Conservation (phyloP, 2,113 vertebrate species). For the Dinomys branickii region DNA sequence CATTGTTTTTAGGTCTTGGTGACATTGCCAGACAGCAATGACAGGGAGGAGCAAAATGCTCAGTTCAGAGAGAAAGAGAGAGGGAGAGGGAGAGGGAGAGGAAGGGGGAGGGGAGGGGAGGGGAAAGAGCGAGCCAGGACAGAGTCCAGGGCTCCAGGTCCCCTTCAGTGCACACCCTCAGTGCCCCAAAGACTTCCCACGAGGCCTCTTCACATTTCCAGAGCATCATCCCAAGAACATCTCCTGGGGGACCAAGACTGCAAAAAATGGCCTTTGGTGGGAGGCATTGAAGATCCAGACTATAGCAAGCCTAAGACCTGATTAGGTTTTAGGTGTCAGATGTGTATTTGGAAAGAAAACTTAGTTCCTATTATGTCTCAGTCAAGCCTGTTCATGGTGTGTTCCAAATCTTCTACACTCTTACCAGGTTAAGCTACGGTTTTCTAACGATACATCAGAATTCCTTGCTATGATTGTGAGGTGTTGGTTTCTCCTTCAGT, state of each 20-base stretch:
- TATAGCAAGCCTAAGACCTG: neutral
- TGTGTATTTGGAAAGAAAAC: neutral
- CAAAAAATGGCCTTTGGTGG: neutral
- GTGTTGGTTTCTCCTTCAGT: neutral
- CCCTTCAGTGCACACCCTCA: neutral
- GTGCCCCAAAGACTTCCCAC: neutral
- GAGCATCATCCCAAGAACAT: neutral
- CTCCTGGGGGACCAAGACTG: neutral
- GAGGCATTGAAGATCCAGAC: neutral
- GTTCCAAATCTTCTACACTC: neutral
- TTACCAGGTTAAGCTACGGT: neutral
- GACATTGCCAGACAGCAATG: neutral
- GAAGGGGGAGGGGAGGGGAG: too few relatives aligned
- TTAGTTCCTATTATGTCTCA: neutral
- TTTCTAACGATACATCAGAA: neutral
- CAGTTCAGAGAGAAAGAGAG: too few relatives aligned
- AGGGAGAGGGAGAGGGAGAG: accelerated
- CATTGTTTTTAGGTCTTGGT: neutral
- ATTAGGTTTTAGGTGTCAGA: neutral
- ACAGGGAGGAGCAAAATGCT: neutral
- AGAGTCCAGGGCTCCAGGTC: neutral
- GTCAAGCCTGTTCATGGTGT: neutral
- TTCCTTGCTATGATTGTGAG: neutral
- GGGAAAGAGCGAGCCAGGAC: too few relatives aligned
- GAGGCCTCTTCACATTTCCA: neutral